Evolutionary conservation across 2,888 invertebrate species (phyloP), one percentile per base, ranked within the genome.

Genomic region (Bombylius major): DNA sequence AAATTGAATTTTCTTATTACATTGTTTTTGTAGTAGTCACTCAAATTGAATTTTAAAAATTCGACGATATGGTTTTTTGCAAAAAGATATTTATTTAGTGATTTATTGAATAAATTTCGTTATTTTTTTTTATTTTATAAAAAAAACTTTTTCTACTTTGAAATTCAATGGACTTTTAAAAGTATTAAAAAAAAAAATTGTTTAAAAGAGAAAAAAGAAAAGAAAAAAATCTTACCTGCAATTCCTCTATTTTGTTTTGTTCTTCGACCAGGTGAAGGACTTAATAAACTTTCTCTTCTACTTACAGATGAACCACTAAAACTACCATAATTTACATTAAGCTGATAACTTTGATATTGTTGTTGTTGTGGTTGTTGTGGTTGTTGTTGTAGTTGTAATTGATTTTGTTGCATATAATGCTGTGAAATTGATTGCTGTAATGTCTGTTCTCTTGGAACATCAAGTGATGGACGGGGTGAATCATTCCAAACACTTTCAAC

Each of bases 181-280:
- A 7, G 11, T 9, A 11, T 39, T 3, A 39, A 39, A 7, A 39
- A 11, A 39, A 39, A 39, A 11, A 2, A 9, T 39, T 39, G 2
- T 39, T 11, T 39, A 39, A 39, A 39, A 7, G 39, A 23, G n/a
- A n/a, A n/a, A n/a, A n/a, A n/a, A n/a, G n/a, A n/a, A n/a, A n/a
- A n/a, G n/a, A 23, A 23, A 23, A 9, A 33, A 56, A 53, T 71
- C 82, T 82, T 67, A 89, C 89, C 86, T 66, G 84, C 81, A 59
- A 83, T 79, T 60, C 86, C 84, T 60, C 88, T 76, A 66, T 86
- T 85, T 48, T 84, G 81, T 72, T 89, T 89, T 64, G 86, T 82
- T 56, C 88, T 76, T 42, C 89, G 76, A 5, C 87, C 87, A 23
- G 86, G 83, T 49, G 83, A 85, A 1, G 89, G 89, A 23, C 88